Conservation (phyloP, 1,140 invertebrate genomes). For the Euwallacea fornicatus region DNA sequence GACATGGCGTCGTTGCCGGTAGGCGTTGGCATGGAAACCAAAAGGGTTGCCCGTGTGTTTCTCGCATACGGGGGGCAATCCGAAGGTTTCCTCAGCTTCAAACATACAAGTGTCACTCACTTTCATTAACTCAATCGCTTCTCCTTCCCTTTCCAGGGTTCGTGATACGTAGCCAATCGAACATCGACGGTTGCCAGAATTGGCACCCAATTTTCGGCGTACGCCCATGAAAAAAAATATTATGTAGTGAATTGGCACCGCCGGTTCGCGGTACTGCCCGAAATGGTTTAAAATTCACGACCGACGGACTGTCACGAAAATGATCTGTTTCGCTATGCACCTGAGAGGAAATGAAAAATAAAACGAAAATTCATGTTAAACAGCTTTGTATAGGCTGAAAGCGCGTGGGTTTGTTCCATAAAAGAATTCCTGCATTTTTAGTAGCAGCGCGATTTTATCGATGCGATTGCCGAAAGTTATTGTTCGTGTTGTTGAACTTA, state of each 20-base stretch:
- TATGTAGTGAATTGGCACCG: neutral
- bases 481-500: conserved; percentile 1
- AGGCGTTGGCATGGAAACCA: too few relatives aligned
- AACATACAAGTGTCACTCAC: too few relatives aligned
- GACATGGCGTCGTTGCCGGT: too few relatives aligned
- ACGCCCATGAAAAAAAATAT: conserved; percentile 14
- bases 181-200: too few relatives aligned
- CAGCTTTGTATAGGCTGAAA: neutral
- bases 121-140: too few relatives aligned
- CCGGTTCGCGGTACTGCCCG: neutral
- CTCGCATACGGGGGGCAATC: too few relatives aligned
- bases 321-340: conserved; percentile 34
- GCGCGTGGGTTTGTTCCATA: conserved; percentile 23
- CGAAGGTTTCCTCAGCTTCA: too few relatives aligned
- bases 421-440: conserved; percentile 32
- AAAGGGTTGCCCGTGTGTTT: too few relatives aligned
- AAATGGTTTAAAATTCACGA: conserved; percentile 32
- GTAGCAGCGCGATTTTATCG: conserved; percentile 10
- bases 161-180: too few relatives aligned
- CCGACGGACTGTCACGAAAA: conserved; percentile 18
- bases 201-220: neutral
- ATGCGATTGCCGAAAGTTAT: conserved; percentile 12
- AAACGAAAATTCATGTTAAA: conserved; percentile 23
- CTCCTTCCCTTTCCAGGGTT: too few relatives aligned
- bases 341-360: conserved; percentile 31